These are phyloP conservation scores for Malurus elegans DNA, from an alignment of 2,113 vertebrate species.

Conservation along the genomic window DNA sequence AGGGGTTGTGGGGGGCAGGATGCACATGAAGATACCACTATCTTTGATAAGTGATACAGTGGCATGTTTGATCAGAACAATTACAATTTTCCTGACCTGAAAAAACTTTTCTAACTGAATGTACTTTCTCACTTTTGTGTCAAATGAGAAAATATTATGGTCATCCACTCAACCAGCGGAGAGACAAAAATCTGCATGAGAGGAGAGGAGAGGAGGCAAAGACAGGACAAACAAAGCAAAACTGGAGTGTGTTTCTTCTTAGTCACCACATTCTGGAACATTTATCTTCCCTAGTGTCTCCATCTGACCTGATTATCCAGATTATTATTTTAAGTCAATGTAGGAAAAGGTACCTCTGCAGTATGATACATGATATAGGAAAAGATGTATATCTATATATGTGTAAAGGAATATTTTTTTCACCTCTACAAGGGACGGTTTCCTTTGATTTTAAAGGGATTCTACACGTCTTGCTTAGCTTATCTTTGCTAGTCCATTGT, in stretches of 20 bases:
- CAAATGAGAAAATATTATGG: not conserved
- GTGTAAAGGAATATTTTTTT: not conserved
- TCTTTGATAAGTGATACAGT: not conserved
- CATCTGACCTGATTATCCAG: not conserved
- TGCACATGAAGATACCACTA: not conserved
- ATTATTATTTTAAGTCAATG: not conserved
- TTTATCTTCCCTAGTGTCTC: not conserved
- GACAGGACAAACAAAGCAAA: not conserved
- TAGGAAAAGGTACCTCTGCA: not conserved
- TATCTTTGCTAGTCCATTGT: not conserved
- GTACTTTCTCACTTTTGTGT: not conserved
- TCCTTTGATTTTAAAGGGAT: not conserved
- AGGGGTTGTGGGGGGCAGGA: not conserved
- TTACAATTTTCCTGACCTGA: not conserved
- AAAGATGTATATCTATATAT: not conserved
- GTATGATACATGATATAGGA: not conserved
- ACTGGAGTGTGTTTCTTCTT: not conserved
- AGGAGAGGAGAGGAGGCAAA: not conserved
- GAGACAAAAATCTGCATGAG: not conserved
- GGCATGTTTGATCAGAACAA: not conserved
- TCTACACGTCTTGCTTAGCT: not conserved
- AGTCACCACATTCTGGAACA: not conserved
- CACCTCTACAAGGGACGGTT: not conserved
- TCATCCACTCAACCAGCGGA: not conserved
- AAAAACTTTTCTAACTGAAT: not conserved